Base-by-base conservation (phyloP, 2,113 vertebrate species). In the Gallinago paraguaiae region DNA sequence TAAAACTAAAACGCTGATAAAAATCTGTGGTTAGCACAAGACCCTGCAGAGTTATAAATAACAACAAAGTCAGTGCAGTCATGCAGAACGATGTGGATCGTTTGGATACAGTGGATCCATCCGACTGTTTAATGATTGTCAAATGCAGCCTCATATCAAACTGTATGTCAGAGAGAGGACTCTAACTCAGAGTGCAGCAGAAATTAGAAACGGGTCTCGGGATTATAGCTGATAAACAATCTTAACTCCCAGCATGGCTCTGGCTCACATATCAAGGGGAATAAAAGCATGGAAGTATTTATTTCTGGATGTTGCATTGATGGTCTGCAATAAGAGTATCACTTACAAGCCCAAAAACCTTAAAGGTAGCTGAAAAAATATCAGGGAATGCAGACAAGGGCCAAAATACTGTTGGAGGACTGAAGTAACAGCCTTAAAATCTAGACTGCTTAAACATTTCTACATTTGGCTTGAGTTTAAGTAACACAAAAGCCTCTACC, bases 231-330 rank as follows among this genome's bases (percentile, higher is more conserved):
- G 41, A 86, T 53, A 64, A 92, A 82, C 33, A 17, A 28, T 8
- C 8, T 70, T 76, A 88, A 86, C 14, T 80, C 24, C 14, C 19
- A 80, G 28, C 0, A 0, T 35, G 20, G 20, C 30, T 76, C 51
- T 83, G 20, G 19, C 7, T 88, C 30, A 64, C 15, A 28, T 35
- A 77, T 11, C 0, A 0, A 81, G 12, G 10, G 8, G 24, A 84
- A 75, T n/a, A 60, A 75, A 87, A 78, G 33, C 11, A 64, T 7
- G 0, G 7, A 82, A 68, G 22, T 31, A 11, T 24, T 67, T 56
- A 37, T 60, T 85, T 78, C 57, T 87, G 20, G 10, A 74, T 84
- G 18, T 60, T 43, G n/a, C 45, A 91, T 0, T 59, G 60, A 80
- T 51, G 31, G 19, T 57, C 41, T 54, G 45, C 45, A 90, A 10